phyloP scores from a whole-genome alignment of 2,797 vertebrate genomes.

The Sebastes alutus region DNA sequence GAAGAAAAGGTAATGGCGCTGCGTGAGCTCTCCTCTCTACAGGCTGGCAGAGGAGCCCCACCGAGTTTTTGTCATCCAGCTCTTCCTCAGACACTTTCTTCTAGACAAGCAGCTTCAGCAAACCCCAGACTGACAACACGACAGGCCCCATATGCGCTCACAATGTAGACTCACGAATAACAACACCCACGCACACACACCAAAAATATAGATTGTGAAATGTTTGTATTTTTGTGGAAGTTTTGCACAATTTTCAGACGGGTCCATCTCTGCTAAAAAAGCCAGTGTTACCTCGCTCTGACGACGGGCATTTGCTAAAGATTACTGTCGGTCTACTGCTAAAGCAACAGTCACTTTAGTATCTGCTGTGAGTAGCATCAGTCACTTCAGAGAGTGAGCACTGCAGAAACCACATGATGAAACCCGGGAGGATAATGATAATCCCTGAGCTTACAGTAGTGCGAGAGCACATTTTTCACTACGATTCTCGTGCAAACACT shows the following conservation, averaged over 20 bases:
- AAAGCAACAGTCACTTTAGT: slow-evolving; percentile 21
- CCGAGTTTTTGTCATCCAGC: slow-evolving; percentile 69
- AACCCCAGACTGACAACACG: slow-evolving; percentile 36
- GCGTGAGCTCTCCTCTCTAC: slow-evolving; percentile 61
- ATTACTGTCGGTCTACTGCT: background rate
- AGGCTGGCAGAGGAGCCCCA: slow-evolving; percentile 56
- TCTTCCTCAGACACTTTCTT: slow-evolving; percentile 51
- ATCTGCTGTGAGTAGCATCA: slow-evolving; percentile 36
- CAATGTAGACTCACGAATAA: background rate
- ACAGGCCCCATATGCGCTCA: background rate
- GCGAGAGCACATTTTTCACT: slow-evolving; percentile 56
- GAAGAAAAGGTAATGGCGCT: slow-evolving; percentile 64
- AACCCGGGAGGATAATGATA: slow-evolving; percentile 68
- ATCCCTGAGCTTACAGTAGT: slow-evolving; percentile 63
- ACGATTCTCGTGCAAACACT: slow-evolving; percentile 62
- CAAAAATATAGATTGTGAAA: background rate
- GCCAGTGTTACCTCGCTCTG: background rate
- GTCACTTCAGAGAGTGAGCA: slow-evolving; percentile 39
- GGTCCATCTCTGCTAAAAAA: background rate
- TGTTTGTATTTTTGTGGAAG: background rate
- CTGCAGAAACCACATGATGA: slow-evolving; percentile 57
- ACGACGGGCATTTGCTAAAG: background rate
- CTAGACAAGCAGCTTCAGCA: slow-evolving; percentile 40
- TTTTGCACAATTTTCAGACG: background rate
- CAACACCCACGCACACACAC: background rate